Evolutionary conservation across 2,888 invertebrate species (phyloP), one percentile per base, ranked within the genome.

Genomic region (Liopterus haemorrhoidalis): DNA sequence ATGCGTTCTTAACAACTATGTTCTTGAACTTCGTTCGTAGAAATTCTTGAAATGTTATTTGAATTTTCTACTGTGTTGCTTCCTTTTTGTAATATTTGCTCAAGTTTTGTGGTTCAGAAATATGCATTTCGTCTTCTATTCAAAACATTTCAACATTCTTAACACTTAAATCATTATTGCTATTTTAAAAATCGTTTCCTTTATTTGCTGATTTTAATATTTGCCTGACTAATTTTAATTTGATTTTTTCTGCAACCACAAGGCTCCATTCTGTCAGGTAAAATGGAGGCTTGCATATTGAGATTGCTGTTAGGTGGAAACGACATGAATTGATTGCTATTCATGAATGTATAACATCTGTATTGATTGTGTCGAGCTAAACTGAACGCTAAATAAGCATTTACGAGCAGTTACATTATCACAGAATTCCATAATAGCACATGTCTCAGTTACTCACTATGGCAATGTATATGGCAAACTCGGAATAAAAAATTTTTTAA

Each of bases 231-330:
- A 76, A 76, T 73, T 65, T 72, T 71, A 65, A 73, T 72, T 75
- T 71, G 72, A 72, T 70, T 68, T 71, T 75, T 76, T 78, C 74
- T 76, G 76, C 81, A 76, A 78, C 75, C 78, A 75, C 77, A 82
- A 82, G 82, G 82, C 82, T 82, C 84, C 77, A 83, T 84, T 79
- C 78, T 84, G 76, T 83, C 84, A 84, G 84, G 84, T 84, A 84
- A 84, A 81, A 75, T 73, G 78, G 78, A 74, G 75, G 72, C 74
- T 74, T 74, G 73, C 67, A 60, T 66, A 64, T 61, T 67, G 61
- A 65, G 67, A 63, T 64, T 68, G 67, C 67, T 64, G 63, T 62
- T 51, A 63, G 59, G 58, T 63, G 61, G 59, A 59, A 55, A 54
- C 37, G 39, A 45, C 45, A 39, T 38, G 39, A 45, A 37, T 39